phyloP scores from a whole-genome alignment of 1,140 invertebrate genomes.

The Hermetia illucens region DNA sequence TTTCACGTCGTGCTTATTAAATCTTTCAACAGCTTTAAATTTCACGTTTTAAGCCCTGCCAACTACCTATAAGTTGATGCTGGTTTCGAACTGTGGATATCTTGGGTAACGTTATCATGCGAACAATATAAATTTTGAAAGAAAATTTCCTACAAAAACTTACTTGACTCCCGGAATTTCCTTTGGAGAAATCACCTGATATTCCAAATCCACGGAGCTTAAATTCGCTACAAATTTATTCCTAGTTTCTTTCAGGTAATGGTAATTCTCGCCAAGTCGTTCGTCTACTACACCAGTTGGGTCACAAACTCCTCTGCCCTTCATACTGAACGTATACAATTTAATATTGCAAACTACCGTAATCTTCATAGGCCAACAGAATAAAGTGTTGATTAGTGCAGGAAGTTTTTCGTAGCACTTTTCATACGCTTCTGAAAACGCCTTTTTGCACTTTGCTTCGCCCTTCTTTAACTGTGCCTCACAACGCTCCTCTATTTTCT shows the following conservation, averaged over 20 bases:
- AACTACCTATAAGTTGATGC: no score
- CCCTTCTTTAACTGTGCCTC: slow-evolving; percentile 20
- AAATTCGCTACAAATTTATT: slow-evolving; percentile 14
- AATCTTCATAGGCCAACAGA: slow-evolving; percentile 60
- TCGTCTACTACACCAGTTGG: slow-evolving; percentile 41
- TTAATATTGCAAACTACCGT: slow-evolving; percentile 42
- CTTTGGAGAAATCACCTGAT: slow-evolving; percentile 13
- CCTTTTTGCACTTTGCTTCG: slow-evolving; percentile 34
- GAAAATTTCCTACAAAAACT: no score
- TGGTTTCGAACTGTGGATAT: no score
- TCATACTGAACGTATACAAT: slow-evolving; percentile 17
- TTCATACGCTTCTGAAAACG: slow-evolving; percentile 41
- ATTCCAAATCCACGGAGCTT: slow-evolving; percentile 13
- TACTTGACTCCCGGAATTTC: slow-evolving; percentile 7
- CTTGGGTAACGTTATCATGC: no score
- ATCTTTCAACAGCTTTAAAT: no score
- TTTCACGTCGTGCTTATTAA: no score
- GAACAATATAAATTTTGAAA: no score
- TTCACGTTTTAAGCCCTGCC: no score
- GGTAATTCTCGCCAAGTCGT: slow-evolving; percentile 50
- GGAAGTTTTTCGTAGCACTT: slow-evolving; percentile 41
- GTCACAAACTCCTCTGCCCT: slow-evolving; percentile 35
- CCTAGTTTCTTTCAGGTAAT: slow-evolving; percentile 30
- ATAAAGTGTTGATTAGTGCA: slow-evolving; percentile 36
- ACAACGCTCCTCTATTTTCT: slow-evolving; percentile 48